Conservation (phyloP, 2,888 invertebrate genomes). For the Podabrus alpinus region DNA sequence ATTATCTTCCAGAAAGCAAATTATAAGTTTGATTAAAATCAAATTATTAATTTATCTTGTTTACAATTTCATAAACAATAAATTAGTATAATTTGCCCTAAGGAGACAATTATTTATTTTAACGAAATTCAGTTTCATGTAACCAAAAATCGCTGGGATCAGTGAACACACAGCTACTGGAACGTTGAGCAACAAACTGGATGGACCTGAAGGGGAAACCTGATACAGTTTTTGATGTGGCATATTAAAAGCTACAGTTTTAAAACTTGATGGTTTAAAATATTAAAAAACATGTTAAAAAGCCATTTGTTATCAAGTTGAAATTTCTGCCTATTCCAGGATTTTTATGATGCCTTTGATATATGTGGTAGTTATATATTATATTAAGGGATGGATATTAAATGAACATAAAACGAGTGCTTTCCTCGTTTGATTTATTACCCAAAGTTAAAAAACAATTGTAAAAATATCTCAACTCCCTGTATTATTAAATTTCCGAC, state of each 20-base stretch:
- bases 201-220: not conserved
- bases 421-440: slow-evolving; percentile 35
- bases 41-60: not conserved
- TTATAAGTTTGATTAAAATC: not conserved
- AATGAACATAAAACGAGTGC: slow-evolving; percentile 38
- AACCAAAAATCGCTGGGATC: not conserved
- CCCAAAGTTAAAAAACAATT: slow-evolving; percentile 35
- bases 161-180: not conserved
- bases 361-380: slow-evolving; percentile 25
- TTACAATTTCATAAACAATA: not conserved
- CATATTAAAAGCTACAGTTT: not conserved
- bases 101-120: not conserved
- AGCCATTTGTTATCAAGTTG: slow-evolving; percentile 24
- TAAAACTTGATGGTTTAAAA: not conserved
- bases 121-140: not conserved
- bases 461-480: slow-evolving; percentile 29
- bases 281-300: slow-evolving; percentile 25
- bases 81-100: not conserved
- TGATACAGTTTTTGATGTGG: not conserved
- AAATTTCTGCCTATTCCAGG: slow-evolving; percentile 17
- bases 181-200: not conserved
- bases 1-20: slow-evolving; percentile 2
- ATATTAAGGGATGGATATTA: slow-evolving; percentile 32
- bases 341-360: slow-evolving; percentile 26
- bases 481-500: slow-evolving; percentile 2